Evolutionary conservation across 2,888 invertebrate genomes (phyloP).

Genomic region (Trichacis sp.): DNA sequence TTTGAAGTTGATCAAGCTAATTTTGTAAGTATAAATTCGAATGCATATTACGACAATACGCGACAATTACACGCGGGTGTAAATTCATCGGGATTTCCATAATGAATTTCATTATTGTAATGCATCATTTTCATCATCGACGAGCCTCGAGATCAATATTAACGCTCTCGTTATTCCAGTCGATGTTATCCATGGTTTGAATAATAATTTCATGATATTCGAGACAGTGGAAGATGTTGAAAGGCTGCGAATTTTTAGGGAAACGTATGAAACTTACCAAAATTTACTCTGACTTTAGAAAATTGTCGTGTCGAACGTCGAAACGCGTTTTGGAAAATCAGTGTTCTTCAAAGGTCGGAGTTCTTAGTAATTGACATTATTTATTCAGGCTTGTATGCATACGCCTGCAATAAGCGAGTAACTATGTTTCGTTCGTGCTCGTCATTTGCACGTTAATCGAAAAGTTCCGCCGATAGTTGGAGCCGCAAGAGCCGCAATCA

Average conservation of each 20-base stretch:
- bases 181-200: constrained; percentile 5
- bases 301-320: no score
- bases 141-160: constrained; percentile 5
- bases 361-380: not conserved
- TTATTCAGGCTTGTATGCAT: not conserved
- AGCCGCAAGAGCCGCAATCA: constrained; percentile 49
- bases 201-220: constrained; percentile 8
- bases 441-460: constrained; percentile 3
- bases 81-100: not conserved
- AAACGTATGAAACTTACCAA: constrained; percentile 61
- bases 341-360: constrained; percentile 28
- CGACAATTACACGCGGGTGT: not conserved
- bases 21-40: not conserved
- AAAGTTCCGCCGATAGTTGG: constrained; percentile 45
- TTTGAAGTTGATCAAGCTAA: not conserved
- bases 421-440: not conserved
- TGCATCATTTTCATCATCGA: constrained; percentile 7
- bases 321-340: constrained; percentile 57
- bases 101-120: not conserved
- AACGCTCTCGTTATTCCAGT: constrained; percentile 1
- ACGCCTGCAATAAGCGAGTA: no score
- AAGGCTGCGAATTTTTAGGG: constrained; percentile 47
- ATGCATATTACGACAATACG: not conserved
- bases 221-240: constrained; percentile 48
- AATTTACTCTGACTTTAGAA: no score